A percentile compares a stretch with the other conserved stretches of the same genome.
These are phyloP conservation scores for Ditula angustiorana DNA, from an alignment of 2,888 invertebrate genomes.

Conservation along the genomic window DNA sequence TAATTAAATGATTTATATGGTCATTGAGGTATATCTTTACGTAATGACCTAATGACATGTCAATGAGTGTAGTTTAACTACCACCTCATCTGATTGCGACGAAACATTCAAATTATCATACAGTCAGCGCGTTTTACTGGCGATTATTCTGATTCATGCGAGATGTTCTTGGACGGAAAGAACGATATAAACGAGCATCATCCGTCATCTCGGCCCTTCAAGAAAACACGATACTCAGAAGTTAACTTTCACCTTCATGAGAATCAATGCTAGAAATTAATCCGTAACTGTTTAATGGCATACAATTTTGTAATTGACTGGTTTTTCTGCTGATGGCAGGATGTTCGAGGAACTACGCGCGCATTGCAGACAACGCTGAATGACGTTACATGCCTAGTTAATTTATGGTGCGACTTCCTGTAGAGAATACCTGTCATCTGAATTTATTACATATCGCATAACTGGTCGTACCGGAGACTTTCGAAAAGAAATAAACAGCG, in stretches of 20 bases:
- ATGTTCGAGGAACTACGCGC: conserved; percentile 18
- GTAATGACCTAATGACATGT: too few species aligned
- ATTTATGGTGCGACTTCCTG: conserved; percentile 25
- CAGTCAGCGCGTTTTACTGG: not conserved
- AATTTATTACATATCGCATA: conserved; percentile 7
- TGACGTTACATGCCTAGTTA: conserved; percentile 4
- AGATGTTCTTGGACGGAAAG: conserved; percentile 1
- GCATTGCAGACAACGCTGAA: conserved; percentile 2
- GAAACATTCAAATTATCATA: not conserved
- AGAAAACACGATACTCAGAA: not conserved
- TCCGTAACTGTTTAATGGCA: conserved; percentile 7
- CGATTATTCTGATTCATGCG: not conserved
- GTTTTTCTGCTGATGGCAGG: conserved; percentile 25
- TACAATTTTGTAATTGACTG: conserved; percentile 24
- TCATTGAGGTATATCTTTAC: too few species aligned
- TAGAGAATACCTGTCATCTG: not conserved
- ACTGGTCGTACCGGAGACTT: conserved; percentile 15
- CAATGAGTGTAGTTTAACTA: not conserved
- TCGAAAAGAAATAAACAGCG: conserved; percentile 20
- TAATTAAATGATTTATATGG: too few species aligned
- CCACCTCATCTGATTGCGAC: not conserved
- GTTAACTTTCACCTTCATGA: conserved; percentile 11
- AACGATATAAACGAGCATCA: not conserved
- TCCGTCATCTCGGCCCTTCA: not conserved
- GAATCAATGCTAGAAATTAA: not conserved